These are phyloP conservation scores for Endotricha flammealis DNA, from an alignment of 2,888 invertebrate genomes.

Conservation along the genomic window DNA sequence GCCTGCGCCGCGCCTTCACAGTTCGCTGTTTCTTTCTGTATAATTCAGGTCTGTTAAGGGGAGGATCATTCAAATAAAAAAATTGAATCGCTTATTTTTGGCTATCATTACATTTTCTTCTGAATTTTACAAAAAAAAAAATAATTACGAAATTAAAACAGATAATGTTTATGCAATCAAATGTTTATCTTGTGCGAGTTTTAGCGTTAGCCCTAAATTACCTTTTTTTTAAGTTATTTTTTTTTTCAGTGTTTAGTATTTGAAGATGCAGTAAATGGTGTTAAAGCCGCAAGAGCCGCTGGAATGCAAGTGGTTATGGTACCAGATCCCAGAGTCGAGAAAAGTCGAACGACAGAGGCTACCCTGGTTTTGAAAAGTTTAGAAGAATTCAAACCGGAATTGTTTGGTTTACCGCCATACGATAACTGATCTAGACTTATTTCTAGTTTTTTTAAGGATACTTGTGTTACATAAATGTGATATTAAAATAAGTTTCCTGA, in stretches of 20 bases:
- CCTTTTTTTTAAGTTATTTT: slow-evolving; percentile 4
- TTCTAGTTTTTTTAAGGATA: no score
- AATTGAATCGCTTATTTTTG: no score
- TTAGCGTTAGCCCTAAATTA: no score
- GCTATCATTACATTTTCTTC: no score
- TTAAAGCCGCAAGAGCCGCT: slow-evolving; percentile 85
- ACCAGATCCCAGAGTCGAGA: slow-evolving; percentile 78
- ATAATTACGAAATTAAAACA: not conserved
- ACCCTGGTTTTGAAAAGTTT: slow-evolving; percentile 84
- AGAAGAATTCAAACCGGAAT: slow-evolving; percentile 88
- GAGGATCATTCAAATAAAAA: no score
- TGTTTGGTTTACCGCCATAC: slow-evolving; percentile 89
- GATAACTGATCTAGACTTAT: slow-evolving; percentile 30
- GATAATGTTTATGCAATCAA: not conserved
- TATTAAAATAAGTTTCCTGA: no score
- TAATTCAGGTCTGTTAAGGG: no score
- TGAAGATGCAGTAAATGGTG: slow-evolving; percentile 95
- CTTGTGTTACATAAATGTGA: no score
- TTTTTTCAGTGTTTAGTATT: slow-evolving; percentile 85
- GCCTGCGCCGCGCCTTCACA: no score
- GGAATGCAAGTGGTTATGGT: slow-evolving; percentile 93
- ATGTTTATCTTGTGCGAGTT: no score
- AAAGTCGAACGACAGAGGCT: slow-evolving; percentile 63
- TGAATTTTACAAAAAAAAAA: no score
- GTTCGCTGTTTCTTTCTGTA: no score